Base-by-base conservation (phyloP, 2,797 vertebrate genomes). In the Lacerta bilineata region DNA sequence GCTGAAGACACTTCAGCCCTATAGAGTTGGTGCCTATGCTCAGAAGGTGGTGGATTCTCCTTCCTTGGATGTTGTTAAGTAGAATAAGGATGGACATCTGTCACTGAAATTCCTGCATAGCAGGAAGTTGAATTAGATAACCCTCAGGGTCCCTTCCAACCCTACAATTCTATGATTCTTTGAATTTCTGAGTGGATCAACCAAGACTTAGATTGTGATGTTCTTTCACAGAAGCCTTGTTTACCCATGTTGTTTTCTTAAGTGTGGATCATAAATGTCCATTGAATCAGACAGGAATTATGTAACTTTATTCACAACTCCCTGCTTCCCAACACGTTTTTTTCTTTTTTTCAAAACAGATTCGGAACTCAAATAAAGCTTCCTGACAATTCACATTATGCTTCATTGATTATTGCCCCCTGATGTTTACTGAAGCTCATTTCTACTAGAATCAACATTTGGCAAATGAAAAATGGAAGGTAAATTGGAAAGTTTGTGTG, bases 381-480 rank as follows among this genome's bases (percentile, higher is more conserved):
- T 17, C 46, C 36, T 3, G 43, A 18, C 83, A 90, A 90, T 80
- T 93, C 81, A 1, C 4, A 10, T 78, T 90, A 74, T 33, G 88
- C 85, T 43, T 43, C 85, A 29, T 4, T 66, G 68, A 55, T 46
- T 59, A 1, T 7, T 5, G 10, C 29, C 18, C 84, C 90, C 55
- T 69, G 18, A 7, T 17, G 59, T 71, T 78, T 64, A 3, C 33
- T 36, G 1, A 27, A 89, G 69, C 33, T 87, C 78, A 89, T 90
- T 83, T 29, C 43, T 74, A 80, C 92, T 43, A 41, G 74, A 68
- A 88, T 84, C 91, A 91, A 75, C 85, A 80, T 87, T 50, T 88
- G 61, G 87, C 36, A 33, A 27, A 20, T 25, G 41, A 43, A 33
- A 8, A 1, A 29, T 61, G 39, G 66, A 68, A 83, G 68, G 25